Evolutionary conservation across 2,888 invertebrate genomes (phyloP), one percentile per base, ranked within the genome.

Genomic region (Limnephilus lunatus): DNA sequence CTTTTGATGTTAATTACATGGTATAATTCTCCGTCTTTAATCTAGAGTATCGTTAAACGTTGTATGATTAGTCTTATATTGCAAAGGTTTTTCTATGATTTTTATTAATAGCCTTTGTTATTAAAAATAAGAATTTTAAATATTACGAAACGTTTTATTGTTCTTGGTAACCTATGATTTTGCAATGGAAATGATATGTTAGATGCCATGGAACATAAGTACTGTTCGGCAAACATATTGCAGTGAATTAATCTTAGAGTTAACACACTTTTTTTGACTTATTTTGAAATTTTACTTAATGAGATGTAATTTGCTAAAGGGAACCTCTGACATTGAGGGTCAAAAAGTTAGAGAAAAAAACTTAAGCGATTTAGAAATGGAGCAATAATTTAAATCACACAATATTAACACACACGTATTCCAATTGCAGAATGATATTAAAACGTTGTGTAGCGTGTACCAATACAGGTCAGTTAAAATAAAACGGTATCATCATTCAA

Each of bases 81-180:
- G 11, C 86, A 86, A 86, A 86, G 86, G 86, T 86, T 86, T 86
- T 30, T 25, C 15, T 35, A 44, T 86, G 39, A 86, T 86, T n/a
- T 86, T 86, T 35, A 86, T 86, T 44, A 86, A 86, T 86, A 39
- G 44, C 44, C n/a, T 86, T 86, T 86, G 85, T 85, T 85, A 11
- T 85, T 86, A 44, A 86, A 86, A 44, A 48, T 12, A 9, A 35
- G 48, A 48, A 85, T 85, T 85, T n/a, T 85, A 32, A 82, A 82
- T 82, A 82, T 82, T 82, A 32, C 82, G 82, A 82, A 31, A 82
- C 15, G 30, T 32, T 32, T 32, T 32, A 82, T 82, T 82, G 32
- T 82, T 82, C 82, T 82, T 82, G 19, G 82, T 31, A 82, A 82
- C 31, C 82, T 32, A 32, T 15, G 82, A 82, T 82, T 31, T 82